Evolutionary conservation across 2,888 invertebrate genomes (phyloP).

Genomic region (Coecobrya sp.): DNA sequence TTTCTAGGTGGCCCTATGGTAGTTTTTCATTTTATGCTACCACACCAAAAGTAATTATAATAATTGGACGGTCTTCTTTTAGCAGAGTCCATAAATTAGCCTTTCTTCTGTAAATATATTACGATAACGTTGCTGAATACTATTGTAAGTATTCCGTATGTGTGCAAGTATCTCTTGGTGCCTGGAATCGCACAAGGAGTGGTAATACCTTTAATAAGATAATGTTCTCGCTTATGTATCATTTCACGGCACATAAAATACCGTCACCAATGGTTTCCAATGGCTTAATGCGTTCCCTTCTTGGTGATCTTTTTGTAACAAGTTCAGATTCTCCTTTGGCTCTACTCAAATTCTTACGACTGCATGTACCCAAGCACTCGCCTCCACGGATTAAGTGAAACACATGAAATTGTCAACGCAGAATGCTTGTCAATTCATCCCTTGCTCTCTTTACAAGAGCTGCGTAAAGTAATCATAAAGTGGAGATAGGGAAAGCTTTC

Average conservation of each 20-base stretch:
- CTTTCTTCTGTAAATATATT: conserved; percentile 43
- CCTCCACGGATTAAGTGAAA: not conserved
- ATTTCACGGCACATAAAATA: conserved; percentile 73
- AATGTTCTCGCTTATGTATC: conserved; percentile 63
- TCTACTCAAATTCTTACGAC: not conserved
- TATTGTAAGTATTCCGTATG: not conserved
- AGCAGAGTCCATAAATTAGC: conserved; percentile 70
- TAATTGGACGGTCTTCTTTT: conserved; percentile 68
- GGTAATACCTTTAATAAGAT: conserved; percentile 62
- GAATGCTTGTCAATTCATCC: conserved; percentile 18
- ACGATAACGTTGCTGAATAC: not conserved
- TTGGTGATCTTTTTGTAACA: not conserved
- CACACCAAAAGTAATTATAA: conserved; percentile 72
- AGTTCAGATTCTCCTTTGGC: not conserved
- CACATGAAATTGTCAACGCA: conserved; percentile 36
- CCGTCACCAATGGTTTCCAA: conserved; percentile 45
- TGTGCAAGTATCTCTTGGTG: not conserved
- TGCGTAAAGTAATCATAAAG: conserved; percentile 26
- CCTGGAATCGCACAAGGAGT: not conserved
- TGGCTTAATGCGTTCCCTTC: conserved; percentile 18
- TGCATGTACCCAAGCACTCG: not conserved
- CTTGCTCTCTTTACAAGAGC: not conserved
- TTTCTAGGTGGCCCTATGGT: conserved; percentile 47
- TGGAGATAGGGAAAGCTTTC: conserved; percentile 8
- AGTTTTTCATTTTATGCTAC: conserved; percentile 62